Base-by-base conservation (phyloP, 2,113 vertebrate species). In the Odontophorus gujanensis region DNA sequence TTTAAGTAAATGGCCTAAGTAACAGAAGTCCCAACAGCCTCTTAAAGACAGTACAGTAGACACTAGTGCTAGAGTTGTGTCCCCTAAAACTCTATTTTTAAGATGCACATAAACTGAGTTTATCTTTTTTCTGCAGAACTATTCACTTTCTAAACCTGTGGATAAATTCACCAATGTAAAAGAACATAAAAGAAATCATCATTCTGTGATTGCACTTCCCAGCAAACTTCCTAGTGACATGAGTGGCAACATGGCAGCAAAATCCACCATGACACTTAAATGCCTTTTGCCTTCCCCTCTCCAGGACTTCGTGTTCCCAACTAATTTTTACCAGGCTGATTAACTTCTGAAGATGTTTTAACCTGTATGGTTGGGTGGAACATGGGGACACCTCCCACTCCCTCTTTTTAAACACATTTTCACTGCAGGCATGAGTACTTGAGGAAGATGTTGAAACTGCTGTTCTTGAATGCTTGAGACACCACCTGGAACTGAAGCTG, bases 351-450 rank as follows among this genome's bases (percentile, higher is more conserved):
- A 55, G 75, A 75, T 47, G 45, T 62, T 72, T 83, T 34, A 45
- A 45, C 26, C 48, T 42, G 13, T 7, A 25, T 28, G 20, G 45
- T 15, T 83, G 25, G 30, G 42, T 34, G 38, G 72, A 93, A 83
- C 25, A 11, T 14, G 6, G 47, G 32, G 85, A 57, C 1, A 5
- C 8, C 28, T 81, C 20, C 34, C 0, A 0, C 3, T 12, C 17
- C 30, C 20, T 6, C 8, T 16, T 61, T 81, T 89, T 53, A 66
- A 87, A n/a, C 20, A 14, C 4, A 74, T 50, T 50, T 62, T 63
- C 26, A 58, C 15, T 38, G 45, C 19, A 81, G 73, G 43, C 19
- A 57, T 47, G 47, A 71, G 13, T 7, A 74, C 25, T 14, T 26
- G 47, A 69, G 42, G 17, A 30, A 81, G 72, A 30, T 2, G 20